These are phyloP conservation scores for Propithecus coquereli DNA, from an alignment of 2,113 vertebrate genomes.

Conservation along the genomic window DNA sequence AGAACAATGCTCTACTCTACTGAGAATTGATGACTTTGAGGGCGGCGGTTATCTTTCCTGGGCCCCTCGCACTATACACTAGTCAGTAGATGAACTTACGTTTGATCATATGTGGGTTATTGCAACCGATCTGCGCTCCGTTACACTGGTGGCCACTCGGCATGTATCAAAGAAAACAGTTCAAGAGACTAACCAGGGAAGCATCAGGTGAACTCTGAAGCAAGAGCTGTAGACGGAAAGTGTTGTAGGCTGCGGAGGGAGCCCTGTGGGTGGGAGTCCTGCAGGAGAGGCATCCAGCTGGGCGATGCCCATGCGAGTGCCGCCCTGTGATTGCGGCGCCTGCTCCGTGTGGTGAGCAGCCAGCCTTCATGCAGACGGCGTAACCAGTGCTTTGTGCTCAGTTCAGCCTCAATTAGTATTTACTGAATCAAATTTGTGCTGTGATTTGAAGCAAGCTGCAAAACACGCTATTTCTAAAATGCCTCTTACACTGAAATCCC, in stretches of 20 bases:
- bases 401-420: neutral
- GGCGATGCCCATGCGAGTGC: rapidly evolving
- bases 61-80: neutral
- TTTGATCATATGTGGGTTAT: neutral
- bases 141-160: neutral
- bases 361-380: neutral
- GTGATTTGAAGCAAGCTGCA: neutral
- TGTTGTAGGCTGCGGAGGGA: neutral
- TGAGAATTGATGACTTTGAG: neutral
- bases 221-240: neutral
- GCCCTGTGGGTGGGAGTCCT: neutral
- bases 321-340: neutral
- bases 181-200: neutral
- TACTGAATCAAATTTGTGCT: neutral
- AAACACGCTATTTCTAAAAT: neutral
- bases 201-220: neutral
- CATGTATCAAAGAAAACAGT: neutral
- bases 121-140: neutral
- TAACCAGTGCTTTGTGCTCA: neutral
- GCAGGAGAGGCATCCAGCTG: neutral
- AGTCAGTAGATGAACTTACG: neutral
- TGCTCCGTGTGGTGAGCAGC: neutral
- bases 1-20: neutral
- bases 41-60: rapidly evolving
- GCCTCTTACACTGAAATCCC: neutral